Percentiles rank a stretch among this genome's conserved stretches.
phyloP scores from a whole-genome alignment of 2,113 vertebrate genomes.

The Bothrops jararaca region DNA sequence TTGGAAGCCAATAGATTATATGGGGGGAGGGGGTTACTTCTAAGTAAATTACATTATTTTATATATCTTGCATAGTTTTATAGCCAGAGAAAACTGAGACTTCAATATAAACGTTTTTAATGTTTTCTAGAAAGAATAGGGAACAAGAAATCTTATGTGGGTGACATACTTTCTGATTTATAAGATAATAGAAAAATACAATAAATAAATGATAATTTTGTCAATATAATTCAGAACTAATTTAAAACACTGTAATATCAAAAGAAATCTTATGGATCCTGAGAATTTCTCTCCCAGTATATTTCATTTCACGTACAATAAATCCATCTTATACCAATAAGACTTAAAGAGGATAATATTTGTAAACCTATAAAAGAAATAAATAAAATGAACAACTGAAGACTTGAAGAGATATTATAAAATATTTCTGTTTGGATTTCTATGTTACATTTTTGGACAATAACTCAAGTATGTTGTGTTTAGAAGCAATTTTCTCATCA shows the following conservation, averaged over 20 bases:
- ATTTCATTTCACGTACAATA: not conserved
- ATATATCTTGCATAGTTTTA: not conserved
- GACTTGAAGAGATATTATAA: not conserved
- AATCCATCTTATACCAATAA: not conserved
- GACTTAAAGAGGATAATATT: not conserved
- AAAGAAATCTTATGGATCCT: not conserved
- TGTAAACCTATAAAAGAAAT: not conserved
- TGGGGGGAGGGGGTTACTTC: not conserved
- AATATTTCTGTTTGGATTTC: not conserved
- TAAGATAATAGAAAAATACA: not conserved
- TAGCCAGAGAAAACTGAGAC: not conserved
- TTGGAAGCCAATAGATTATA: not conserved
- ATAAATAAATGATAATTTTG: not conserved
- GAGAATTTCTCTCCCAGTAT: not conserved
- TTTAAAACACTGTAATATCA: not conserved
- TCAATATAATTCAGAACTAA: not conserved
- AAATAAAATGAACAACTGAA: not conserved
- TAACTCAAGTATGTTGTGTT: not conserved
- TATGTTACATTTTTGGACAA: not conserved
- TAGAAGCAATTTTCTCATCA: not conserved
- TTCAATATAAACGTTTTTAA: not conserved
- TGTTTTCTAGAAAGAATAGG: not conserved
- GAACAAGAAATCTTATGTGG: not conserved
- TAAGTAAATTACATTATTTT: not conserved
- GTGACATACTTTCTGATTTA: not conserved